Conservation (phyloP, 1,140 invertebrate species). For the Phthorimaea operculella region DNA sequence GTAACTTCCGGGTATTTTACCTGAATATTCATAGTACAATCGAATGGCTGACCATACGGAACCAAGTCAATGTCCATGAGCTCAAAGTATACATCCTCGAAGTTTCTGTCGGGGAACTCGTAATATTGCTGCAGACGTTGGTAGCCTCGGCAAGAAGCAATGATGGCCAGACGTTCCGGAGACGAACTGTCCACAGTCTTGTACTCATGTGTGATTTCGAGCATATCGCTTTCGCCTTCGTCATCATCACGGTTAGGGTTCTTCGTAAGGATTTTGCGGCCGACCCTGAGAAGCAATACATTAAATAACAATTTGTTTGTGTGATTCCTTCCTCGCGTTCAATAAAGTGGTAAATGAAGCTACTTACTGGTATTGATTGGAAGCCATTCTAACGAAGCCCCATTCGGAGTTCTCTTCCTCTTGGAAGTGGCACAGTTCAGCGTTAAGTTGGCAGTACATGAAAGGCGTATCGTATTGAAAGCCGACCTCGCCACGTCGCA, state of each 20-base stretch:
- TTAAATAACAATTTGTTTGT: neutral
- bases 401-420: conserved; percentile 74
- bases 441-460: conserved; percentile 83
- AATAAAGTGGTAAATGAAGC: neutral
- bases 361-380: conserved; percentile 74
- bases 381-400: conserved; percentile 72
- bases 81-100: conserved; percentile 75
- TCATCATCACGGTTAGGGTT: conserved; percentile 71
- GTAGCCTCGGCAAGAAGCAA: conserved; percentile 72
- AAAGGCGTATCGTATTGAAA: conserved; percentile 80
- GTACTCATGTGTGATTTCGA: conserved; percentile 77
- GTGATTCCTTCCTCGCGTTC: too few relatives aligned
- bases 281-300: conserved; percentile 69
- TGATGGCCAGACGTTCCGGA: conserved; percentile 72
- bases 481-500: conserved; percentile 79
- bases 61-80: conserved; percentile 76
- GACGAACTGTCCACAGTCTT: conserved; percentile 76
- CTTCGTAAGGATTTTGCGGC: conserved; percentile 80
- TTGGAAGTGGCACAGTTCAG: conserved; percentile 78
- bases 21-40: conserved; percentile 73
- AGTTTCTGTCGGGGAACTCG: conserved; percentile 65
- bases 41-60: conserved; percentile 74
- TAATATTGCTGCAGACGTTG: conserved; percentile 71
- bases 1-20: conserved; percentile 45
- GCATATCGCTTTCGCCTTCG: conserved; percentile 72